Percentiles rank a stretch among this genome's conserved stretches.
These are phyloP conservation scores for Dasysyrphus tricinctus DNA, from an alignment of 2,888 invertebrate species.

Conservation along the genomic window DNA sequence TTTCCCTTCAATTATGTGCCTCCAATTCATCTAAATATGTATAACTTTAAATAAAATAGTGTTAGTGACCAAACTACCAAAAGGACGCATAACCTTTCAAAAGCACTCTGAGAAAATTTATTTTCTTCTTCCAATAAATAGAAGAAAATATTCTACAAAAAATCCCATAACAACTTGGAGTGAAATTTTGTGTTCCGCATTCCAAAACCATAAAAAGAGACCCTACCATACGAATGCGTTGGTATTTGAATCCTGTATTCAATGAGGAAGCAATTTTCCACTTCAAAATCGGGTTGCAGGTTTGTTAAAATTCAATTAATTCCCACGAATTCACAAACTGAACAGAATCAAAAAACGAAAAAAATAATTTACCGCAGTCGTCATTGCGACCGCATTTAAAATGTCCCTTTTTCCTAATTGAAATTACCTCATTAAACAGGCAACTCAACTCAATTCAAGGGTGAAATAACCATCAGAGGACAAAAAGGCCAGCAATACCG, in stretches of 20 bases:
- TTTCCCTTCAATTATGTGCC: background rate
- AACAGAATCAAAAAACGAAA: background rate
- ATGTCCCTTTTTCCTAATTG: conserved; percentile 65
- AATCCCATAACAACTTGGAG: background rate
- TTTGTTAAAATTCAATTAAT: background rate
- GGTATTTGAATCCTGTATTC: conserved; percentile 16
- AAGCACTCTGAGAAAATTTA: background rate
- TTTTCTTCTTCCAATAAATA: background rate
- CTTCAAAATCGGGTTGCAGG: background rate
- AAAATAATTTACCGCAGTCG: conserved; percentile 48
- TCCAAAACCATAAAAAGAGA: background rate
- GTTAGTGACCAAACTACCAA: conserved; percentile 4
- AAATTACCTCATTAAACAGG: conserved; percentile 73
- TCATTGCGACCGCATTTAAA: conserved; percentile 56
- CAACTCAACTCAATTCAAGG: conserved; percentile 71
- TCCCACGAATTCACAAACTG: background rate
- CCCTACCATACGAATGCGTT: background rate
- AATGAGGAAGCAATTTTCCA: conserved; percentile 16
- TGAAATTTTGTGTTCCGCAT: background rate
- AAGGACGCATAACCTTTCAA: too few species aligned
- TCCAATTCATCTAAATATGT: background rate
- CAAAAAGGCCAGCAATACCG: conserved; percentile 61
- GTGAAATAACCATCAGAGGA: conserved; percentile 53
- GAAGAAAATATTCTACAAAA: background rate
- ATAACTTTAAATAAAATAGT: background rate